Conservation (phyloP, 2,797 vertebrate genomes). For the Anas flavirostris region DNA sequence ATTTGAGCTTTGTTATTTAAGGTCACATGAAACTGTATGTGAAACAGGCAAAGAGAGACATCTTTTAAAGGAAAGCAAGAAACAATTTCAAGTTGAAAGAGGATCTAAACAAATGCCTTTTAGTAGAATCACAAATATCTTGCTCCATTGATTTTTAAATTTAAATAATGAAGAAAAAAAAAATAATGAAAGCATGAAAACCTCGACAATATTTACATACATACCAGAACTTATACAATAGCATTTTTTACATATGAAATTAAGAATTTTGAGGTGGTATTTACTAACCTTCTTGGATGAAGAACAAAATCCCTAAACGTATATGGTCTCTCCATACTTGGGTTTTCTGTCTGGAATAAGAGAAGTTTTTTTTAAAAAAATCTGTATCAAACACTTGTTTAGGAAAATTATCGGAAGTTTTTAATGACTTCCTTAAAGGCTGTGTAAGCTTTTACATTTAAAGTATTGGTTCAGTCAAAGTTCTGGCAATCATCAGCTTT, state of each 20-base stretch:
- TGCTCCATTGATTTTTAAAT: not conserved
- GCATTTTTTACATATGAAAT: not conserved
- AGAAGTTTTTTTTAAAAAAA: conserved; percentile 55
- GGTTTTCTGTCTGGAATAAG: conserved; percentile 94
- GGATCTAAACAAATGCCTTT: not conserved
- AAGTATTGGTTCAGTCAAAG: not conserved
- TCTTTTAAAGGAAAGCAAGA: not conserved
- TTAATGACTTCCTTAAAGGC: not conserved
- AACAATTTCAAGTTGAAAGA: not conserved
- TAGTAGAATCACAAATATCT: not conserved
- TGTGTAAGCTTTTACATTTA: not conserved
- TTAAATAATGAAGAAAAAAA: not conserved
- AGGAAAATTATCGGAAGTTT: conserved; percentile 9
- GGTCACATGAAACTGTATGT: not conserved
- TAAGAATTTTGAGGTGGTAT: not conserved
- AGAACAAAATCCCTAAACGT: conserved; percentile 98
- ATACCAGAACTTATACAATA: not conserved
- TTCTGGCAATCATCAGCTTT: not conserved
- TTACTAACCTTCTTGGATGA: conserved; percentile 94
- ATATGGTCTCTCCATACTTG: conserved; percentile 92
- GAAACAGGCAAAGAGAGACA: not conserved
- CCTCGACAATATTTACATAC: not conserved
- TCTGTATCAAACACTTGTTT: not conserved
- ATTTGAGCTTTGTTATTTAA: not conserved
- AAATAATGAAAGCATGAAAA: not conserved